Evolutionary conservation across 2,888 invertebrate genomes (phyloP).

Genomic region (Polydrusus tereticollis): DNA sequence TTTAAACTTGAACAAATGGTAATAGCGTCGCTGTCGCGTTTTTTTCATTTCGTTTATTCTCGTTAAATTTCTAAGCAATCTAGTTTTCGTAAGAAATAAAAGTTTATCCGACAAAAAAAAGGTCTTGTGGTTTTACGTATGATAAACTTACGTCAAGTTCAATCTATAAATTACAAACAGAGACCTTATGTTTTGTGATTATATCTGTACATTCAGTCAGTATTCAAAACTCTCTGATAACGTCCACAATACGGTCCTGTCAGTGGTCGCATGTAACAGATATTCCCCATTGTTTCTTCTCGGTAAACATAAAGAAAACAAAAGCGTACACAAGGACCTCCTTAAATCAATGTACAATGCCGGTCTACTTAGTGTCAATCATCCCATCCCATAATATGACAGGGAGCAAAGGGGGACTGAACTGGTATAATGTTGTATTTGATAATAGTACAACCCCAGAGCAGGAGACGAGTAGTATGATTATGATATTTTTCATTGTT

Average conservation of each 20-base stretch:
- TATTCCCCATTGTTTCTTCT: constrained; percentile 32
- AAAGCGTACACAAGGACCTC: constrained; percentile 37
- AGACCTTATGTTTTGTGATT: too few species aligned
- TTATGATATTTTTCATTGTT: constrained; percentile 25
- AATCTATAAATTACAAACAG: too few species aligned
- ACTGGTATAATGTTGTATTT: constrained; percentile 40
- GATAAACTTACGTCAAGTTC: too few species aligned
- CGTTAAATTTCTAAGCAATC: too few species aligned
- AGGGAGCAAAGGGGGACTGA: constrained; percentile 32
- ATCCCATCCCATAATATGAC: constrained; percentile 39
- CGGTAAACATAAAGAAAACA: constrained; percentile 42
- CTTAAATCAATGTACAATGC: constrained; percentile 30
- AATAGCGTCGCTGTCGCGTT: too few species aligned
- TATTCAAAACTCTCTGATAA: neutral
- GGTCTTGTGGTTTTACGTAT: too few species aligned
- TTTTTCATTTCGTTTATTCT: too few species aligned
- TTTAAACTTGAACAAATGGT: too few species aligned
- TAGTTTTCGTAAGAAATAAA: too few species aligned
- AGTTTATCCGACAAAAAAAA: too few species aligned
- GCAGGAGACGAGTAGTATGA: constrained; percentile 34
- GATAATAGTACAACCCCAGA: constrained; percentile 36
- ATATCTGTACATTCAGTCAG: too few species aligned
- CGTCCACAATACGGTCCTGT: neutral
- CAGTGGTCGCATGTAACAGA: constrained; percentile 22
- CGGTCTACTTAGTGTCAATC: constrained; percentile 46